Percentiles rank a stretch among this genome's conserved stretches.
Evolutionary conservation across 2,888 invertebrate genomes (phyloP).

Genomic region (Microchrysa polita): DNA sequence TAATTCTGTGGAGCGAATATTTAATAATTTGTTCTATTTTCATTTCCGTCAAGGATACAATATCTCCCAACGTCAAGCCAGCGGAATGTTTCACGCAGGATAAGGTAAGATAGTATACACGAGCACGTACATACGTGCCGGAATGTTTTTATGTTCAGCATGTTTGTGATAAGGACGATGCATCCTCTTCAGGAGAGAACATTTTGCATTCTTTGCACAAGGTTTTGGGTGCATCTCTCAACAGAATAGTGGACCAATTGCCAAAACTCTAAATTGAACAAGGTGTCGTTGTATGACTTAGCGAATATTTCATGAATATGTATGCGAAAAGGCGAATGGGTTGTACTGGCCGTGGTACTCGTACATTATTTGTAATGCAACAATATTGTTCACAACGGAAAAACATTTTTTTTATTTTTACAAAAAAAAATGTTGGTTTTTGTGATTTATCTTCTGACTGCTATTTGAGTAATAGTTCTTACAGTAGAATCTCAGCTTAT

Average conservation of each 20-base stretch:
- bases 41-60: constrained; percentile 22
- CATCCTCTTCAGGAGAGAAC: not conserved
- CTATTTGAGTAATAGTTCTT: too few species aligned
- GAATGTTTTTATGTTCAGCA: constrained; percentile 3
- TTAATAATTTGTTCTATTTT: constrained; percentile 27
- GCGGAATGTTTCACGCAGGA: not conserved
- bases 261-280: not conserved
- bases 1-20: constrained; percentile 23
- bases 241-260: not conserved
- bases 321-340: too few species aligned
- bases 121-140: not conserved
- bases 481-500: too few species aligned
- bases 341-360: too few species aligned
- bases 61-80: not conserved
- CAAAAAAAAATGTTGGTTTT: too few species aligned
- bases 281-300: not conserved
- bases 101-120: too few species aligned
- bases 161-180: not conserved
- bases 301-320: not conserved
- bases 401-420: too few species aligned
- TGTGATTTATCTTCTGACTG: too few species aligned
- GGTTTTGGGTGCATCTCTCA: not conserved
- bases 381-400: too few species aligned
- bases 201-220: not conserved
- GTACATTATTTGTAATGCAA: too few species aligned